Evolutionary conservation across 2,797 vertebrate species (phyloP), one percentile per base, ranked within the genome.

Genomic region (Hyperoplus immaculatus): DNA sequence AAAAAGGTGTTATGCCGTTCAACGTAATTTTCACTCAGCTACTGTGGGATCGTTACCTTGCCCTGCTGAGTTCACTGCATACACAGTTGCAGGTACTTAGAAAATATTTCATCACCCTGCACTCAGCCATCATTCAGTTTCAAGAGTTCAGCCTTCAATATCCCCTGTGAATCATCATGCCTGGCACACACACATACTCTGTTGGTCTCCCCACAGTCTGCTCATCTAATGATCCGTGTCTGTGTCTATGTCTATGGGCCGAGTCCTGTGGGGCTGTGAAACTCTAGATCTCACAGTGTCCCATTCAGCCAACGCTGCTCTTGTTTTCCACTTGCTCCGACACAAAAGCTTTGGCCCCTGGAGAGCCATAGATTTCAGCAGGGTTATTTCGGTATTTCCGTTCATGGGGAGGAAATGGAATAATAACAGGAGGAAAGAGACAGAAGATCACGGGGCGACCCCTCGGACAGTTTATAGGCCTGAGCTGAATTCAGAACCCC

Each of bases 311-410:
- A 77, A 55, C 5, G 46, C 75, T 60, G 47, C 78, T 90, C 90
- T 89, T 89, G 90, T 92, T 93, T 93, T 92, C 89, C 87, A 92
- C 82, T 92, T 84, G 90, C 79, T 88, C 78, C 39, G 69, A 92
- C 92, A 94, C 91, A 93, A 94, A 94, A 85, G 82, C 80, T 79
- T 69, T 70, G 29, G 85, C 87, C 93, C 92, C 91, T 13, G 49
- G 92, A 95, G 94, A 93, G 92, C 81, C 92, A 89, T 91, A 91
- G 88, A 93, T 92, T 94, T 93, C 86, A 88, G 78, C 67, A 16
- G 67, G 84, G 91, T 92, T 95, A 95, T 95, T 95, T 94, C 56
- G 39, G 93, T 90, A 89, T 87, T 94, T 95, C 93, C 87, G 86
- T 89, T 95, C 87, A 87, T 57, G 55, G 78, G 70, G 85, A 94